phyloP scores from a whole-genome alignment of 1,140 invertebrate species.

The Ceratoteleas bidentatus region DNA sequence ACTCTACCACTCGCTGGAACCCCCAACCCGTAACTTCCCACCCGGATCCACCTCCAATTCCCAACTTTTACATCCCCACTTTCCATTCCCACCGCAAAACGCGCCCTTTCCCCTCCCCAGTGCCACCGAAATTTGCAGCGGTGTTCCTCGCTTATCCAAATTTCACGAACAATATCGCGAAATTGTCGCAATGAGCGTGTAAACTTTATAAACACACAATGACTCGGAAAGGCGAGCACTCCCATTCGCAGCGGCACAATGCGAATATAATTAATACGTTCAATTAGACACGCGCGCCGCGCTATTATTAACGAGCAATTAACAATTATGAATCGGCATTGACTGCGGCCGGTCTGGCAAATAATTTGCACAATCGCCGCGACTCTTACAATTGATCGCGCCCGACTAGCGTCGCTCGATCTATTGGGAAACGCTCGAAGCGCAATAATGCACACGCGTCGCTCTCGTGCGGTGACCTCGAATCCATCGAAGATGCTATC shows the following conservation, averaged over 20 bases:
- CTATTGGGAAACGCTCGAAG: constrained; percentile 17
- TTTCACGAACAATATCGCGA: no score
- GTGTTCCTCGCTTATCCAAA: no score
- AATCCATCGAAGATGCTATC: constrained; percentile 36
- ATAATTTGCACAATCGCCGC: constrained; percentile 26
- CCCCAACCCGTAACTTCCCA: no score
- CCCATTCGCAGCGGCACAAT: background rate
- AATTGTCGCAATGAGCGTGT: no score
- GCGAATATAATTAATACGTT: constrained; percentile 6
- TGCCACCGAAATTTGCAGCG: no score
- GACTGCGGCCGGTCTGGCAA: constrained; percentile 33
- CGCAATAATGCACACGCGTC: constrained; percentile 24
- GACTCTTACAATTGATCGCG: constrained; percentile 38
- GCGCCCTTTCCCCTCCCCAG: no score
- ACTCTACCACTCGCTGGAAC: no score
- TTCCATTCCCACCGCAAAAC: no score
- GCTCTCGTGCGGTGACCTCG: background rate
- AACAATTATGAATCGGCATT: constrained; percentile 32
- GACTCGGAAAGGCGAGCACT: background rate
- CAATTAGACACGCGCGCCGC: background rate
- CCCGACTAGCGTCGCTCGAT: constrained; percentile 6
- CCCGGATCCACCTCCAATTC: no score
- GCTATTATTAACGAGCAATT: constrained; percentile 35
- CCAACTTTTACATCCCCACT: no score
- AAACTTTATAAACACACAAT: no score